Evolutionary conservation across 2,888 invertebrate genomes (phyloP).

Genomic region (Tenodera sinensis): DNA sequence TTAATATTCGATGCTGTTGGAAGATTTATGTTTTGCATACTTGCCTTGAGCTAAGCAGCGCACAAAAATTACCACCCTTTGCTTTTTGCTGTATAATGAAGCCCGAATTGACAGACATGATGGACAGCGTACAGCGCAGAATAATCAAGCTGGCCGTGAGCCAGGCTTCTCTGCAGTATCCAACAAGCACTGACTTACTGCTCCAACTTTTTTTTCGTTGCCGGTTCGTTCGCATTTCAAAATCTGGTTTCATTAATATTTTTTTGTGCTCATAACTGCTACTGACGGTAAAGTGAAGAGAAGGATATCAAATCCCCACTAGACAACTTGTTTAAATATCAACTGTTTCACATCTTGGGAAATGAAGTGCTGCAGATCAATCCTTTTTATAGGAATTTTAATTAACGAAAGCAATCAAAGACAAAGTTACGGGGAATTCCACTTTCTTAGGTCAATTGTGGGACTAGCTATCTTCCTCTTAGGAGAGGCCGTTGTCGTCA

Average conservation of each 20-base stretch:
- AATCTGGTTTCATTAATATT: neutral
- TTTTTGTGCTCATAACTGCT: neutral
- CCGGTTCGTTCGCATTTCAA: neutral
- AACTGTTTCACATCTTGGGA: neutral
- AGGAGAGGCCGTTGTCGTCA: too few species aligned
- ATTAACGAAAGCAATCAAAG: too few species aligned
- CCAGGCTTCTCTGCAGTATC: neutral
- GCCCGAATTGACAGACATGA: neutral
- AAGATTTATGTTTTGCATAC: neutral
- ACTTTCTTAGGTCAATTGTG: too few species aligned
- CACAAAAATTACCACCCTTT: neutral
- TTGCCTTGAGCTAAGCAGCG: neutral
- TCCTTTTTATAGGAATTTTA: too few species aligned
- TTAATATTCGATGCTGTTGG: neutral
- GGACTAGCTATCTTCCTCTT: too few species aligned
- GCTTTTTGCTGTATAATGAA: neutral
- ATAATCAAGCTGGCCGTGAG: neutral
- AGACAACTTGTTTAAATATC: neutral
- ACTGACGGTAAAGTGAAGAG: neutral
- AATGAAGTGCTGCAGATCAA: neutral
- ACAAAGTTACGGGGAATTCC: too few species aligned
- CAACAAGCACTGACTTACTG: neutral
- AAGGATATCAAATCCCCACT: neutral
- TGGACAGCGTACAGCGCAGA: neutral
- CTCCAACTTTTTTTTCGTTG: neutral